These are phyloP conservation scores for Cheilosia soror DNA, from an alignment of 2,888 invertebrate species.

Conservation along the genomic window DNA sequence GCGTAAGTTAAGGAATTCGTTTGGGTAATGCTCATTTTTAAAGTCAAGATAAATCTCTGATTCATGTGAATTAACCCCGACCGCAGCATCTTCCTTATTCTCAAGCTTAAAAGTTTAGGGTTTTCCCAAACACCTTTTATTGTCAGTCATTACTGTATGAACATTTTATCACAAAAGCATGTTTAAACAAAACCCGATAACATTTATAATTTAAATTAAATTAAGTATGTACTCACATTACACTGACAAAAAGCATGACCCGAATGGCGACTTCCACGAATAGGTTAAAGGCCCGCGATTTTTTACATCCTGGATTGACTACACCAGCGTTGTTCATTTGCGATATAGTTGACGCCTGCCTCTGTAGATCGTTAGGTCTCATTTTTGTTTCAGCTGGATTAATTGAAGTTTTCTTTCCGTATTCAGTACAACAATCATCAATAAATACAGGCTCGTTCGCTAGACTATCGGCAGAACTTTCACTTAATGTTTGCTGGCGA, in stretches of 20 bases:
- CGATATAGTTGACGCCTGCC: constrained; percentile 37
- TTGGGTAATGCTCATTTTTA: no score
- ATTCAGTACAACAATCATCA: constrained; percentile 25
- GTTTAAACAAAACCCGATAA: no score
- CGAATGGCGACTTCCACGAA: constrained; percentile 53
- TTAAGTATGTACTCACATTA: constrained; percentile 51
- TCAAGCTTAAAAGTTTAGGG: background rate
- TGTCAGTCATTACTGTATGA: no score
- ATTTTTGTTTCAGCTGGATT: constrained; percentile 30
- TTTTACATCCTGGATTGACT: constrained; percentile 18
- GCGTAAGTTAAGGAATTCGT: no score
- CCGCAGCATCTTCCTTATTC: background rate
- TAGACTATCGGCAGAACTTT: constrained; percentile 64
- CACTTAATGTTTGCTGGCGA: constrained; percentile 45
- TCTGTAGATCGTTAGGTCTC: constrained; percentile 32
- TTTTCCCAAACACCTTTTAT: background rate
- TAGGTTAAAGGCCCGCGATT: constrained; percentile 24
- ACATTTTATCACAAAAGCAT: no score
- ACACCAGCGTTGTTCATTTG: constrained; percentile 15
- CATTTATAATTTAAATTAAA: no score
- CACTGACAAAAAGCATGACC: constrained; percentile 34
- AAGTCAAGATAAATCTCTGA: background rate
- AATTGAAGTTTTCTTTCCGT: constrained; percentile 30
- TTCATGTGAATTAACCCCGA: background rate
- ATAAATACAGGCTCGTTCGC: constrained; percentile 28